Conservation (phyloP, 2,888 invertebrate genomes). For the Ramazzottius varieornatus region DNA sequence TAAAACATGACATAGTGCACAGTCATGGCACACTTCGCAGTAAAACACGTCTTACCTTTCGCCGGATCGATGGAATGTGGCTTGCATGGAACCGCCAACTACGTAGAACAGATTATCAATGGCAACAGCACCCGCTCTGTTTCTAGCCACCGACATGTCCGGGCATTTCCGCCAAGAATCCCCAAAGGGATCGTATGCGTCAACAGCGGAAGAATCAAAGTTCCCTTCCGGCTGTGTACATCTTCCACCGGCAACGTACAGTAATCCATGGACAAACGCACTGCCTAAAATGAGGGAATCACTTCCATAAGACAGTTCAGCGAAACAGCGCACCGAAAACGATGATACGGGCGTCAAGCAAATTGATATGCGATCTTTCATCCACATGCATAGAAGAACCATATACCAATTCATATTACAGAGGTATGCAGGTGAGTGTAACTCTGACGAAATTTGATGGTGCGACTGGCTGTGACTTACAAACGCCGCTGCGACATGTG, state of each 20-base stretch:
- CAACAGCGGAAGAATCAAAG: conserved; percentile 33
- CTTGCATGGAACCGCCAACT: conserved; percentile 63
- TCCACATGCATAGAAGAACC: too few relatives aligned
- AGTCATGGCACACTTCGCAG: too few relatives aligned
- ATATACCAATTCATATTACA: too few relatives aligned
- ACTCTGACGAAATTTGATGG: too few relatives aligned
- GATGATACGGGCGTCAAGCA: too few relatives aligned
- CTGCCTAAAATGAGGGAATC: conserved; percentile 40
- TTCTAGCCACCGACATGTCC: conserved; percentile 51
- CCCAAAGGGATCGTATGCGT: conserved; percentile 53
- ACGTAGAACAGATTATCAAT: conserved; percentile 73
- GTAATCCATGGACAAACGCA: conserved; percentile 36
- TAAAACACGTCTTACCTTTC: too few relatives aligned
- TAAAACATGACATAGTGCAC: too few relatives aligned
- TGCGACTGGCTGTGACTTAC: too few relatives aligned
- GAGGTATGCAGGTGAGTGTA: too few relatives aligned
- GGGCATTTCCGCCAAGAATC: conserved; percentile 61
- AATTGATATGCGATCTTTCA: too few relatives aligned
- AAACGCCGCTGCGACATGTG: conserved; percentile 50
- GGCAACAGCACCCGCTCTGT: conserved; percentile 71
- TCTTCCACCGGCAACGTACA: conserved; percentile 72
- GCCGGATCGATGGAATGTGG: conserved; percentile 57
- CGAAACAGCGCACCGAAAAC: too few relatives aligned
- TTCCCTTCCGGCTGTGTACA: conserved; percentile 60
- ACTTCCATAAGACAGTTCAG: too few relatives aligned